These are phyloP conservation scores for Dunckerocampus dactyliophorus DNA, from an alignment of 2,113 vertebrate genomes.

Conservation along the genomic window DNA sequence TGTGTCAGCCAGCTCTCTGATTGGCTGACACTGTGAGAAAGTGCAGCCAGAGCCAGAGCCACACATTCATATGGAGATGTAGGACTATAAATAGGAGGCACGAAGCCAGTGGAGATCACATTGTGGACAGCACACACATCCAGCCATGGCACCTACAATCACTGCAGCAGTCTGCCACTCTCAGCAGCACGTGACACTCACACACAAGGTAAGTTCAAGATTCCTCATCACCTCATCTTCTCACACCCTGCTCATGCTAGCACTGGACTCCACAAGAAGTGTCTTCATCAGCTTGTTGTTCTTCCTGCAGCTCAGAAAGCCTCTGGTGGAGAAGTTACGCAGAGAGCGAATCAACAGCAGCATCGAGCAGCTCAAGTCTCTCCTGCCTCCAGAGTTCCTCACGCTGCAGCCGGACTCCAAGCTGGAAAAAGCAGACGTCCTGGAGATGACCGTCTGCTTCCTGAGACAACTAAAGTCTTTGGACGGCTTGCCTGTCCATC, in stretches of 20 bases:
- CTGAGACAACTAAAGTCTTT: slow-evolving; percentile 11
- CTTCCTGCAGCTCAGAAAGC: slow-evolving; percentile 44
- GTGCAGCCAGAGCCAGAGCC: slow-evolving; percentile 40
- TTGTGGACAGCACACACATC: slow-evolving; percentile 39
- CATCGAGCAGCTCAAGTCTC: slow-evolving; percentile 22
- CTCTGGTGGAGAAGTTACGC: slow-evolving; percentile 60
- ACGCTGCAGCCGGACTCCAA: slow-evolving; percentile 28
- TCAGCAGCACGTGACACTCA: slow-evolving; percentile 50
- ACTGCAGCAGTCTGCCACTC: slow-evolving; percentile 34
- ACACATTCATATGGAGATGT: slow-evolving; percentile 65
- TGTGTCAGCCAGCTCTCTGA: slow-evolving; percentile 34
- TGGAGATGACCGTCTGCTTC: slow-evolving; percentile 60
- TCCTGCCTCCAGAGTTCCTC: slow-evolving; percentile 19
- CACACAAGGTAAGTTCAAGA: slow-evolving; percentile 53
- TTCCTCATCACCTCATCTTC: too few species aligned
- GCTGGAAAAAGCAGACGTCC: slow-evolving; percentile 10
- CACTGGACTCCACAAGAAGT: background rate
- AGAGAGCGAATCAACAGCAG: slow-evolving; percentile 51
- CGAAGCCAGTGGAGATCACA: slow-evolving; percentile 44
- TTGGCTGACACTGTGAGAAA: slow-evolving; percentile 63
- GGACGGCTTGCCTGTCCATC: background rate
- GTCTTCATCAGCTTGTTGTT: background rate
- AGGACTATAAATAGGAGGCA: slow-evolving; percentile 56
- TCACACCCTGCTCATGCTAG: too few species aligned
- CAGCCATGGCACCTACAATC: slow-evolving; percentile 40